phyloP scores from a whole-genome alignment of 1,140 invertebrate species.

The Varroa destructor region DNA sequence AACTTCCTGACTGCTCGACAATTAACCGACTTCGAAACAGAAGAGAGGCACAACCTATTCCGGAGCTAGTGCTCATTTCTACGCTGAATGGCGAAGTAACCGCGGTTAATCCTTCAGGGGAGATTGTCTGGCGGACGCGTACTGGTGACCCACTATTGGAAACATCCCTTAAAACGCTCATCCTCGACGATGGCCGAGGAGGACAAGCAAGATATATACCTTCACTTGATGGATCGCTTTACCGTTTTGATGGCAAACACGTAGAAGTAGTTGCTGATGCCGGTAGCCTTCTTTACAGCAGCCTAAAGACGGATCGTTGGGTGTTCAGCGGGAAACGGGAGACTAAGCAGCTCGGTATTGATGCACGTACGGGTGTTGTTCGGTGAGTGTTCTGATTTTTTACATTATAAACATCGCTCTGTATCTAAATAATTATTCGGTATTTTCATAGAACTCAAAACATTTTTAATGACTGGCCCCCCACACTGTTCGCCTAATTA shows the following conservation, averaged over 20 bases:
- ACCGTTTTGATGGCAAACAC: conserved; percentile 73
- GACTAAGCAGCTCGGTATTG: conserved; percentile 51
- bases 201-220: conserved; percentile 74
- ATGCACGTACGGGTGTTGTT: conserved; percentile 55
- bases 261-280: conserved; percentile 73
- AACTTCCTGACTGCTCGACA: conserved; percentile 10
- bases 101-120: conserved; percentile 32
- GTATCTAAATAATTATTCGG: conserved; percentile 27
- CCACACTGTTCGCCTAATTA: no score
- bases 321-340: conserved; percentile 58
- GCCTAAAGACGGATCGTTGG: conserved; percentile 69
- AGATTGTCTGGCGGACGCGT: conserved; percentile 32
- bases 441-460: conserved; percentile 7
- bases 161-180: conserved; percentile 33
- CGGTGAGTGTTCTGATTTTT: conserved; percentile 13
- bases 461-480: no score
- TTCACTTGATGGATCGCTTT: conserved; percentile 72
- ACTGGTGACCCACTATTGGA: conserved; percentile 31
- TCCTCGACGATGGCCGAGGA: conserved; percentile 66
- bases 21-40: no score
- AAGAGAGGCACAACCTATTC: no score
- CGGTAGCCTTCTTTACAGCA: conserved; percentile 63
- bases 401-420: not conserved
- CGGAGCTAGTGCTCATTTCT: conserved; percentile 30
- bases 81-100: conserved; percentile 35